These are phyloP conservation scores for Drosophila yakuba DNA, from an alignment of 1,140 invertebrate species.

Conservation along the genomic window DNA sequence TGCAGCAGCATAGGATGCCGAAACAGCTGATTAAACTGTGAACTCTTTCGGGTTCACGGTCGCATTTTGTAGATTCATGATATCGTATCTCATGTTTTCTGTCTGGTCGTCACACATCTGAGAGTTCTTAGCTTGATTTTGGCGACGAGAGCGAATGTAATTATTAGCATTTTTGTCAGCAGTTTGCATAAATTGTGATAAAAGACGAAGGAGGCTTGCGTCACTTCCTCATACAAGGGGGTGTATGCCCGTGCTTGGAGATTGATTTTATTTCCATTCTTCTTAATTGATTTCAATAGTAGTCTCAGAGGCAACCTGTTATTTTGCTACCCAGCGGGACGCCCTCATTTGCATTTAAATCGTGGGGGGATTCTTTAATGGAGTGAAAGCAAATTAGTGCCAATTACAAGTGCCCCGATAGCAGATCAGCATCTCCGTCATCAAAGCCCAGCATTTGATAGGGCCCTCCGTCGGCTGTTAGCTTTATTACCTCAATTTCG, in stretches of 20 bases:
- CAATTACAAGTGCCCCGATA: conserved; percentile 44
- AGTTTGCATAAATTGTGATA: conserved; percentile 49
- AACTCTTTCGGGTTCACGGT: conserved; percentile 54
- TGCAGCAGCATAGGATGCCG: conserved; percentile 25
- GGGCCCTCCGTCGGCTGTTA: conserved; percentile 21
- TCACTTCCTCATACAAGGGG: conserved; percentile 42
- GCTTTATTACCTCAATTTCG: conserved; percentile 41
- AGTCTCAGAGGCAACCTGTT: conserved; percentile 17
- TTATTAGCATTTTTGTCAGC: conserved; percentile 37
- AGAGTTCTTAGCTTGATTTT: conserved; percentile 10
- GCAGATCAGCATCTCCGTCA: conserved; percentile 28
- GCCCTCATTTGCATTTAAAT: conserved; percentile 72
- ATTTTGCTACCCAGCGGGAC: conserved; percentile 41
- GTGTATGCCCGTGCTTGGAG: conserved; percentile 26
- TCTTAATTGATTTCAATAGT: conserved; percentile 62
- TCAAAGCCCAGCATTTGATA: conserved; percentile 18
- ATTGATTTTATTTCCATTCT: conserved; percentile 58
- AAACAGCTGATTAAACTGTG: conserved; percentile 48
- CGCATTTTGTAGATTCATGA: conserved; percentile 14
- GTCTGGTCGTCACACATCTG: conserved; percentile 37
- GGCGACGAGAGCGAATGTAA: conserved; percentile 41
- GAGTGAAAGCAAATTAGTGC: conserved; percentile 57
- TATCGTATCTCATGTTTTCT: conserved; percentile 10
- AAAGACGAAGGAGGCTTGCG: conserved; percentile 32
- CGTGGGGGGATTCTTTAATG: conserved; percentile 37